These are phyloP conservation scores for Trichosurus vulpecula DNA, from an alignment of 2,797 vertebrate genomes.

Conservation along the genomic window DNA sequence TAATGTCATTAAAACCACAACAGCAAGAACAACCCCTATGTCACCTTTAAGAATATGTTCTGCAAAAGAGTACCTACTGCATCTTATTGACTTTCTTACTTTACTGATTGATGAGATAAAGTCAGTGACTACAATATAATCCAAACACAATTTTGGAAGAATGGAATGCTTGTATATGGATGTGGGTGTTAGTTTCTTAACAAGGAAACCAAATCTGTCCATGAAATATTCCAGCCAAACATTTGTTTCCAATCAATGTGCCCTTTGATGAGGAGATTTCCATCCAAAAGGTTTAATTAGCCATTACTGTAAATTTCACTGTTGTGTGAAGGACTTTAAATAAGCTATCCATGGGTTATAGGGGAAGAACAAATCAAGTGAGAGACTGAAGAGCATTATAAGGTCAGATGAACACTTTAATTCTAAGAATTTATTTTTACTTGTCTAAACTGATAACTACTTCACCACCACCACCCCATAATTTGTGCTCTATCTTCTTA, in stretches of 20 bases:
- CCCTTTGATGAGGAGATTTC: conserved; percentile 12
- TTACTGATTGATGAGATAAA: not conserved
- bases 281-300: not conserved
- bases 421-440: not conserved
- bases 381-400: not conserved
- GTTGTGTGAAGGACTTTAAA: not conserved
- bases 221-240: not conserved
- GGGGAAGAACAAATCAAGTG: conserved; percentile 18
- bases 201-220: not conserved
- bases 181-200: not conserved
- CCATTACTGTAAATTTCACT: conserved; percentile 1
- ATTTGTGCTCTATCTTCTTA: not conserved
- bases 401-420: not conserved
- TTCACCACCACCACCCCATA: not conserved
- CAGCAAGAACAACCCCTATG: not conserved
- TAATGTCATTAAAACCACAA: not conserved
- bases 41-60: not conserved
- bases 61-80: not conserved
- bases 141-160: not conserved
- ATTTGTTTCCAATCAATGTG: conserved; percentile 38
- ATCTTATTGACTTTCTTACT: not conserved
- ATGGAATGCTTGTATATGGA: not conserved
- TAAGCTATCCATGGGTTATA: not conserved
- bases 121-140: not conserved
- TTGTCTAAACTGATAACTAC: not conserved